A percentile compares a stretch with the other conserved stretches of the same genome.
Evolutionary conservation across 2,113 vertebrate species (phyloP).

Genomic region (Rutilus rutilus): DNA sequence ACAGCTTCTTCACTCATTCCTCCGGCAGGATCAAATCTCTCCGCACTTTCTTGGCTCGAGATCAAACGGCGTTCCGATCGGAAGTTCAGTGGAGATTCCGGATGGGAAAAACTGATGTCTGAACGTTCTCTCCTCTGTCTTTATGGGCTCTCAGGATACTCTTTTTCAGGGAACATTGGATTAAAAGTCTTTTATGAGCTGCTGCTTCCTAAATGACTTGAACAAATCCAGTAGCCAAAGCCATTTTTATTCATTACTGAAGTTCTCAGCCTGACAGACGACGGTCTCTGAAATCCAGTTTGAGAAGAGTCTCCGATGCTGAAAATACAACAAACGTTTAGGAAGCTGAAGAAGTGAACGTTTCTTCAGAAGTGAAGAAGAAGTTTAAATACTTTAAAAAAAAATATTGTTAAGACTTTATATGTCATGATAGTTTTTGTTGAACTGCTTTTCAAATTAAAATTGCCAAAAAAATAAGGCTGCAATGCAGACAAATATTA

Average conservation of each 20-base stretch:
- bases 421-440: neutral
- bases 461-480: neutral
- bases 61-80: slow-evolving; percentile 46
- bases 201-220: slow-evolving; percentile 23
- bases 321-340: slow-evolving; percentile 7
- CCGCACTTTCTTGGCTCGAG: slow-evolving; percentile 47
- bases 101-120: slow-evolving; percentile 20
- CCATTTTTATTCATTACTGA: slow-evolving; percentile 6
- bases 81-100: slow-evolving; percentile 54
- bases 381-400: neutral
- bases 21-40: slow-evolving; percentile 48
- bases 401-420: neutral
- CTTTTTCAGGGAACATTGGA: slow-evolving; percentile 27
- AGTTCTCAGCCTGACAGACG: neutral
- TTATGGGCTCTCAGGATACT: slow-evolving; percentile 38
- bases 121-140: slow-evolving; percentile 2
- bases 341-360: neutral
- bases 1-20: neutral
- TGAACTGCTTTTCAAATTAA: too few relatives aligned
- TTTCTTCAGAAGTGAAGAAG: too few relatives aligned
- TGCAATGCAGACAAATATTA: too few relatives aligned
- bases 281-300: neutral
- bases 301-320: neutral
- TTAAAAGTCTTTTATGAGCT: slow-evolving; percentile 46
- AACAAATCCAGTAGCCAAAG: neutral